Evolutionary conservation across 2,888 invertebrate genomes (phyloP).

Genomic region (Euplexia lucipara): DNA sequence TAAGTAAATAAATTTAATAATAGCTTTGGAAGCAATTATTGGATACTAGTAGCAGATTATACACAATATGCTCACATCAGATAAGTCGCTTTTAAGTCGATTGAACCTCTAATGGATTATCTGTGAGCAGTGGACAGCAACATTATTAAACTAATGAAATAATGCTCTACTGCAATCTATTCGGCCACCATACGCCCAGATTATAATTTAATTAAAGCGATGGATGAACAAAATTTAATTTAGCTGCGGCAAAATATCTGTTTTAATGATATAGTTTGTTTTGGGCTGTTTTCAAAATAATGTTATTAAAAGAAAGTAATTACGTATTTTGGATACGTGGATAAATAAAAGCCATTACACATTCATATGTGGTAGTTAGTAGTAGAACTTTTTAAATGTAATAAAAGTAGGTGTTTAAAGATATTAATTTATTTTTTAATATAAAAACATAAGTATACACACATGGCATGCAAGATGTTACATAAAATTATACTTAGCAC

Average conservation of each 20-base stretch:
- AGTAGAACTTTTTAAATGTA: too few species aligned
- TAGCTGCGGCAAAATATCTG: conserved; percentile 11
- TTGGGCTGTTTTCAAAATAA: conserved; percentile 19
- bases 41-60: background rate
- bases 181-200: conserved; percentile 38
- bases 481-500: too few species aligned
- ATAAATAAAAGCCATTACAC: background rate
- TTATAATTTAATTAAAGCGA: conserved; percentile 44
- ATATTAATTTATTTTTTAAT: too few species aligned
- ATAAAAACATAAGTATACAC: too few species aligned
- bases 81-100: conserved; percentile 36
- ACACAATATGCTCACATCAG: conserved; percentile 6
- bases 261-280: conserved; percentile 7
- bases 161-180: conserved; percentile 36
- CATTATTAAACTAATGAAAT: conserved; percentile 41
- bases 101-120: conserved; percentile 30
- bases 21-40: background rate
- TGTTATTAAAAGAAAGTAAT: conserved; percentile 6
- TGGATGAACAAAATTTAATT: conserved; percentile 46
- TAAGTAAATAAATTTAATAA: too few species aligned
- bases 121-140: conserved; percentile 17
- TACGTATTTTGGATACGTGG: conserved; percentile 4
- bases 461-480: too few species aligned
- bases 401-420: too few species aligned
- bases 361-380: too few species aligned